phyloP scores from a whole-genome alignment of 23 tunicate genomes.

The Trididemnum nubilum region DNA sequence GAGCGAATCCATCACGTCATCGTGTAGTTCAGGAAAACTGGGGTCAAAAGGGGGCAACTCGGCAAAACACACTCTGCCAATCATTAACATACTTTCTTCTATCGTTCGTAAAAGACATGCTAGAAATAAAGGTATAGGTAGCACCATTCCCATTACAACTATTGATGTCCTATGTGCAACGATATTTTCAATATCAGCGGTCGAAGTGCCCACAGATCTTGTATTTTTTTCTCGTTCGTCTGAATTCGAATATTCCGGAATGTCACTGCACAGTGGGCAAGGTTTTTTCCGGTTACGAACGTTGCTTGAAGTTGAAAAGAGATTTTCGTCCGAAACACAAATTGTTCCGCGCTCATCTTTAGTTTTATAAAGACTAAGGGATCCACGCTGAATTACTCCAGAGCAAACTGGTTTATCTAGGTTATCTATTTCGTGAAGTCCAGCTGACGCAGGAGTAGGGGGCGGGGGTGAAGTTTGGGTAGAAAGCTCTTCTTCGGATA shows the following conservation, averaged over 20 bases:
- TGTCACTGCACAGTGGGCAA: constrained; percentile 36
- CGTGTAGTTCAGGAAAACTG: constrained; percentile 39
- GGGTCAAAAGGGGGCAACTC: constrained; percentile 47
- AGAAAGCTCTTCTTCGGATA: neutral
- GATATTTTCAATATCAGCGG: constrained; percentile 49
- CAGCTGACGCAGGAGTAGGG: constrained; percentile 14
- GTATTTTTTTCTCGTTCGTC: neutral
- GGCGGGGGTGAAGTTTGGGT: neutral
- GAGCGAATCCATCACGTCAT: constrained; percentile 24
- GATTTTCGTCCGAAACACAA: neutral
- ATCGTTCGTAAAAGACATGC: constrained; percentile 22
- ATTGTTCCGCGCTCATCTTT: constrained; percentile 9
- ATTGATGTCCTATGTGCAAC: constrained; percentile 31
- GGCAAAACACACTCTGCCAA: constrained; percentile 49
- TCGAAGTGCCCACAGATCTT: constrained; percentile 39
- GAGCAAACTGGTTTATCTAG: constrained; percentile 32
- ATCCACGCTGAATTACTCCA: constrained; percentile 40
- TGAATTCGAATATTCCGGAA: neutral
- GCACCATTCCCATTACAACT: constrained; percentile 39
- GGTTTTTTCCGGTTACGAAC: neutral
- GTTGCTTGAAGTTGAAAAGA: neutral
- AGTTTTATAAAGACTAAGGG: neutral
- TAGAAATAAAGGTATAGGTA: constrained; percentile 59
- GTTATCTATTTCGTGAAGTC: constrained; percentile 40
- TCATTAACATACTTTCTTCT: constrained; percentile 43